Percentiles rank a stretch among this genome's conserved stretches.
Evolutionary conservation across 2,113 vertebrate species (phyloP).

Genomic region (Bubo scandiacus): DNA sequence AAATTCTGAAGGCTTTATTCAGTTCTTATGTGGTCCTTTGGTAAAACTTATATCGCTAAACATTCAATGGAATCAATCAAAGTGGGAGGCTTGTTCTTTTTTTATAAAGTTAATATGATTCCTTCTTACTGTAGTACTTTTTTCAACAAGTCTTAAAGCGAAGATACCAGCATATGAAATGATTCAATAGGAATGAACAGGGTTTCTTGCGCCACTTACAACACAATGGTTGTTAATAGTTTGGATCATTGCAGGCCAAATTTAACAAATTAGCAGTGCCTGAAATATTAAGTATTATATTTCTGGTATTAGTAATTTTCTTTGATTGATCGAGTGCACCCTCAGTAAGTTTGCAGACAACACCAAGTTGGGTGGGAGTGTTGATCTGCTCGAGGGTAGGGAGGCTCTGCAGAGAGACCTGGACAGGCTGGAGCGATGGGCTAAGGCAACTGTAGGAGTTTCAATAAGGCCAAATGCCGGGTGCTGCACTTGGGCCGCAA

Average conservation of each 20-base stretch:
- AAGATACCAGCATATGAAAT: not conserved
- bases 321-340: not conserved
- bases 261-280: conserved; percentile 12
- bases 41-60: not conserved
- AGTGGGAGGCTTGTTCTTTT: not conserved
- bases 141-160: not conserved
- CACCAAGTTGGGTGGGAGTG: no score
- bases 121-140: not conserved
- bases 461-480: no score
- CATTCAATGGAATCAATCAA: not conserved
- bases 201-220: not conserved
- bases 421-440: no score
- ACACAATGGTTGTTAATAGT: not conserved
- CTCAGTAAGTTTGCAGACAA: no score
- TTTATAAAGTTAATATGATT: not conserved
- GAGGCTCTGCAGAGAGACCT: no score
- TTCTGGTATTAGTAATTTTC: not conserved
- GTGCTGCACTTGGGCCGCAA: no score
- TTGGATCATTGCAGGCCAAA: not conserved
- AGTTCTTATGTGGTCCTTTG: not conserved
- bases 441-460: no score
- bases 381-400: no score
- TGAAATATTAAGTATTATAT: not conserved
- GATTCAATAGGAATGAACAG: not conserved
- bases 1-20: not conserved